phyloP scores from a whole-genome alignment of 2,113 vertebrate species.

The Cololabis saira region DNA sequence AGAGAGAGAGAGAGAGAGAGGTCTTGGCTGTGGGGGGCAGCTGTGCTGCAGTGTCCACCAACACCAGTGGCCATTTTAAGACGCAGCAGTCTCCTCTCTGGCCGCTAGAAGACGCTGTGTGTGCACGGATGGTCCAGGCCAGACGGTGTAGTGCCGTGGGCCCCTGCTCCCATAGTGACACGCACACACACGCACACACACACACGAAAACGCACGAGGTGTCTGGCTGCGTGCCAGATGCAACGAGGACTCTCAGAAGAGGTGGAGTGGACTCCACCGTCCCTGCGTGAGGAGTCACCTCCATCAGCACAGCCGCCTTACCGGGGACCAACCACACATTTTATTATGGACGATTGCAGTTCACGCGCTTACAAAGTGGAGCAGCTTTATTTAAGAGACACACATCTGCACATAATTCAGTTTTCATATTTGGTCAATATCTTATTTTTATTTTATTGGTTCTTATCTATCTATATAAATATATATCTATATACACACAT shows the following conservation, averaged over 20 bases:
- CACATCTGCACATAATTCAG: no score
- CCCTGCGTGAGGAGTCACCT: constrained; percentile 73
- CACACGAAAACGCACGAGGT: constrained; percentile 82
- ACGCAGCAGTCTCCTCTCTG: constrained; percentile 45
- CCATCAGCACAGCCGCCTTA: not conserved
- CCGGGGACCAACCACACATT: no score
- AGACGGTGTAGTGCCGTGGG: constrained; percentile 71
- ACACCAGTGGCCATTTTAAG: constrained; percentile 76
- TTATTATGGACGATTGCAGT: no score
- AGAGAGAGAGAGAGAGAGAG: constrained; percentile 10
- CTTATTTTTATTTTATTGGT: no score
- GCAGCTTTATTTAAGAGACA: no score
- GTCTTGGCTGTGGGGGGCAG: constrained; percentile 15
- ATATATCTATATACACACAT: no score
- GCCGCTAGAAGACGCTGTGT: constrained; percentile 78
- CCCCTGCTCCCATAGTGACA: constrained; percentile 77
- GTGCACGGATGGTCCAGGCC: constrained; percentile 67
- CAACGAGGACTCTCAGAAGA: constrained; percentile 85
- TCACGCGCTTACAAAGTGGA: no score
- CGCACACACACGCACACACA: constrained; percentile 50
- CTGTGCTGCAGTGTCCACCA: constrained; percentile 72
- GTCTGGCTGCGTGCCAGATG: constrained; percentile 88
- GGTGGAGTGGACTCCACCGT: constrained; percentile 85
- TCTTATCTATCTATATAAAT: no score
- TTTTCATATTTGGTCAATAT: no score